Conservation (phyloP, 1,140 invertebrate genomes). For the Triops longicaudatus region DNA sequence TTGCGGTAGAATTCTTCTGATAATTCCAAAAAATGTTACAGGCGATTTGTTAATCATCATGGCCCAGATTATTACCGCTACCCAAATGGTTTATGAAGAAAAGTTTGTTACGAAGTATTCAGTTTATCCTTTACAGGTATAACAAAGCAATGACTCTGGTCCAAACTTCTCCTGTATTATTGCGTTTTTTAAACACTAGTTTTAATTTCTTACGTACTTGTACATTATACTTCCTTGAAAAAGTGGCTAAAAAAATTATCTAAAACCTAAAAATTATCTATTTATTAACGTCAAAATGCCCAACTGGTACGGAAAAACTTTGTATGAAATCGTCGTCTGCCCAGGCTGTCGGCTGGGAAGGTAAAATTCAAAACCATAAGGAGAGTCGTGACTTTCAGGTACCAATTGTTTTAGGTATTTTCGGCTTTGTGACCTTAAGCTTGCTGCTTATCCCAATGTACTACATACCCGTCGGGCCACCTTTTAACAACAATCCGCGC, state of each 20-base stretch:
- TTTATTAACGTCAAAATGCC: background rate
- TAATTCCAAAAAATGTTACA: conserved; percentile 35
- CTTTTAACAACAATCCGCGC: conserved; percentile 66
- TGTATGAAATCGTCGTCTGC: background rate
- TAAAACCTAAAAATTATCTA: too few species aligned
- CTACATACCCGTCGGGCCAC: conserved; percentile 61
- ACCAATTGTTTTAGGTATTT: conserved; percentile 51
- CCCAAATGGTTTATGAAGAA: conserved; percentile 91
- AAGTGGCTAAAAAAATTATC: too few species aligned
- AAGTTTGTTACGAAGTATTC: conserved; percentile 73
- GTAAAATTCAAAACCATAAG: conserved; percentile 38
- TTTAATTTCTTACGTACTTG: too few species aligned
- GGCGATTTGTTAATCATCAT: conserved; percentile 87
- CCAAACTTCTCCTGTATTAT: background rate
- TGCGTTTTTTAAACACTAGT: background rate
- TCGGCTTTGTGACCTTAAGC: conserved; percentile 69
- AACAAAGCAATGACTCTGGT: background rate
- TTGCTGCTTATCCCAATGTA: conserved; percentile 73
- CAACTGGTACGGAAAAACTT: background rate
- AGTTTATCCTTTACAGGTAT: conserved; percentile 65
- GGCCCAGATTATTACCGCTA: conserved; percentile 80
- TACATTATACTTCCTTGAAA: too few species aligned
- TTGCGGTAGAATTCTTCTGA: background rate
- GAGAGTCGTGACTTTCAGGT: conserved; percentile 8
- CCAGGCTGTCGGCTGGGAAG: conserved; percentile 84